Base-by-base conservation (phyloP, 2,888 invertebrate species). In the Nomada hirtipes region DNA sequence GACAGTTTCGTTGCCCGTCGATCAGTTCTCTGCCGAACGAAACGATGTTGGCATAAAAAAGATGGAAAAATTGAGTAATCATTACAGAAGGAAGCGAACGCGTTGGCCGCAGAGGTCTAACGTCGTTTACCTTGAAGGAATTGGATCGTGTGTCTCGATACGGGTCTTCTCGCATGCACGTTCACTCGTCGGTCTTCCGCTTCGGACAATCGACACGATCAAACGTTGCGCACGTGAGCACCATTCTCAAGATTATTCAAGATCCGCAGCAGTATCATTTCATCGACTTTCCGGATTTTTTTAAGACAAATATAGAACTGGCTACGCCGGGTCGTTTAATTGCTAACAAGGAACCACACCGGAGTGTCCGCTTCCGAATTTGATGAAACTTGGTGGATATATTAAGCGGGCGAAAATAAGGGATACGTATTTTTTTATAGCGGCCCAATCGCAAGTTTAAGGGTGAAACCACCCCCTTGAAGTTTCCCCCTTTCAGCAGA, bases 121-220 rank as follows among this genome's bases (percentile, higher is more conserved):
- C 78, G 47, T 71, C 60, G 70, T 65, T 79, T 71, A 59, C 86
- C 79, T 86, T 77, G 82, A 79, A 82, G 74, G 67, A 82, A 83
- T 82, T 86, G 80, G 86, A 86, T 86, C 79, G 81, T 79, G 81
- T 80, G 82, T 74, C 73, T 70, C 75, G 85, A 67, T 68, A 70
- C 53, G 65, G 67, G 80, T 71, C 71, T 76, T 81, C 72, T 71
- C 82, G 71, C 72, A 60, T 81, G 72, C 72, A 15, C 57, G 63
- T 73, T 79, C 80, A 70, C 60, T 79, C 47, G 78, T 74, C 71
- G 70, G 71, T 81, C 70, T 69, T 76, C 76, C 9, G 70, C 64
- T 13, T 53, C 4, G 15, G 47, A 15, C 47, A n/a, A 83, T 76
- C 68, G 53, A 57, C 71, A 9, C 52, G 70, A 76, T 73, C 70